A percentile compares a stretch with the other conserved stretches of the same genome.
phyloP scores from a whole-genome alignment of 2,113 vertebrate species.

The Forbesichthys papilliferus region DNA sequence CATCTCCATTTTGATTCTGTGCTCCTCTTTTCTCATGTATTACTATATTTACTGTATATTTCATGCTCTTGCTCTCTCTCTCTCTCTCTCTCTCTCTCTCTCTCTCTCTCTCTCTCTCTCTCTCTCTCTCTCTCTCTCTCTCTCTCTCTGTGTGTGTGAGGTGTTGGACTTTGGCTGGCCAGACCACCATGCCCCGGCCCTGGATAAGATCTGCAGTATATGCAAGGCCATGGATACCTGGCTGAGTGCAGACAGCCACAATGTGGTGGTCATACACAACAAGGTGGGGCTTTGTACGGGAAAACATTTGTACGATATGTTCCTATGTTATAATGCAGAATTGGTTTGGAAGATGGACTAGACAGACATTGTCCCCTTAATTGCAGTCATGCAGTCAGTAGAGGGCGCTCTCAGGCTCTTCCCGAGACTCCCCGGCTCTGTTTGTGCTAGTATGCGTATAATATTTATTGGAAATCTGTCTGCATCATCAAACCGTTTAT shows the following conservation, averaged over 20 bases:
- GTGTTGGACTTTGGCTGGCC: slow-evolving; percentile 98
- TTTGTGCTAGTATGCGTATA: not conserved
- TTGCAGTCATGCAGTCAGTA: slow-evolving; percentile 27
- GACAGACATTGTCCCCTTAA: slow-evolving; percentile 4
- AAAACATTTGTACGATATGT: too few species aligned
- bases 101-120: not conserved
- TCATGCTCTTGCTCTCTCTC: not conserved
- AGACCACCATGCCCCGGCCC: slow-evolving; percentile 91
- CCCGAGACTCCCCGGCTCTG: slow-evolving; percentile 28
- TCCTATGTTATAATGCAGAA: slow-evolving; percentile 39
- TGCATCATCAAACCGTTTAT: not conserved
- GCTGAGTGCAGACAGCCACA: slow-evolving; percentile 87
- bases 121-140: not conserved
- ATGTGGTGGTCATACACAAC: slow-evolving; percentile 95
- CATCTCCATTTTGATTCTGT: not conserved
- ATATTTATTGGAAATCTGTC: not conserved
- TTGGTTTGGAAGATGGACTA: not conserved
- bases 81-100: not conserved
- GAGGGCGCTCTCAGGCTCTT: slow-evolving; percentile 53
- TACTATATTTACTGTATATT: not conserved
- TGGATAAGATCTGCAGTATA: slow-evolving; percentile 98
- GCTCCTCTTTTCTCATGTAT: not conserved
- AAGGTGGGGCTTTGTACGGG: slow-evolving; percentile 78
- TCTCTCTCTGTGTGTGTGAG: slow-evolving; percentile 59
- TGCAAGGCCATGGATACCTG: slow-evolving; percentile 99